phyloP scores from a whole-genome alignment of 2,113 vertebrate genomes.

The Meriones unguiculatus region DNA sequence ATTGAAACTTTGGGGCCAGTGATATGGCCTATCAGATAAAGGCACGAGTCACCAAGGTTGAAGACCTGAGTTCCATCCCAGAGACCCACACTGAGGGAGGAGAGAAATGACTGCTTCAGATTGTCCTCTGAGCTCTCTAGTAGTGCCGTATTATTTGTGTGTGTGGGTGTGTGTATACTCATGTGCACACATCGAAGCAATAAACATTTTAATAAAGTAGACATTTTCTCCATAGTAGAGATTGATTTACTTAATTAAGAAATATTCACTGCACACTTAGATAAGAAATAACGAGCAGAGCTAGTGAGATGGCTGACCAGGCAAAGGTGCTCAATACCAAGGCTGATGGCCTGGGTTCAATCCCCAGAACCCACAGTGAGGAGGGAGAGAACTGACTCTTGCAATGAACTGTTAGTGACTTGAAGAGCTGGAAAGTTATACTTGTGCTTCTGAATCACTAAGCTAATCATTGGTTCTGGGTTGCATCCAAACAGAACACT shows the following conservation, averaged over 20 bases:
- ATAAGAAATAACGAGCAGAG: slow-evolving; percentile 22
- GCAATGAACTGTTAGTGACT: background rate
- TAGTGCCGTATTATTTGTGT: background rate
- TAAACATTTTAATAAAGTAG: slow-evolving; percentile 3
- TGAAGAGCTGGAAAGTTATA: background rate
- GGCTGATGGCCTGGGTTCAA: background rate
- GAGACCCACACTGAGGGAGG: background rate
- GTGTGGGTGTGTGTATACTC: background rate
- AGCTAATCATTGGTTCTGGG: slow-evolving; percentile 22
- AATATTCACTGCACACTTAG: background rate
- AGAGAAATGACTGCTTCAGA: background rate
- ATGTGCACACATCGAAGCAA: background rate
- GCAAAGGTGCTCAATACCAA: background rate
- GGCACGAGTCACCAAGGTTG: background rate
- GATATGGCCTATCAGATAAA: too few relatives aligned
- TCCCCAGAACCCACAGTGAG: background rate
- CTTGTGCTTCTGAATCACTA: slow-evolving; percentile 2
- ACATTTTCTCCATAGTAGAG: background rate
- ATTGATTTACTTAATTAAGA: slow-evolving; percentile 38
- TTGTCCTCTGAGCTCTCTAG: background rate
- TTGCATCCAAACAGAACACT: slow-evolving; percentile 12
- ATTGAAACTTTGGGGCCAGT: background rate
- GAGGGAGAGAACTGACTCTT: background rate
- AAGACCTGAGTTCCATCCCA: background rate
- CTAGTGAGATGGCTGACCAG: too few relatives aligned